A percentile compares a stretch with the other conserved stretches of the same genome.
Evolutionary conservation across 1,140 invertebrate genomes (phyloP).

Genomic region (Calosoma granatense): DNA sequence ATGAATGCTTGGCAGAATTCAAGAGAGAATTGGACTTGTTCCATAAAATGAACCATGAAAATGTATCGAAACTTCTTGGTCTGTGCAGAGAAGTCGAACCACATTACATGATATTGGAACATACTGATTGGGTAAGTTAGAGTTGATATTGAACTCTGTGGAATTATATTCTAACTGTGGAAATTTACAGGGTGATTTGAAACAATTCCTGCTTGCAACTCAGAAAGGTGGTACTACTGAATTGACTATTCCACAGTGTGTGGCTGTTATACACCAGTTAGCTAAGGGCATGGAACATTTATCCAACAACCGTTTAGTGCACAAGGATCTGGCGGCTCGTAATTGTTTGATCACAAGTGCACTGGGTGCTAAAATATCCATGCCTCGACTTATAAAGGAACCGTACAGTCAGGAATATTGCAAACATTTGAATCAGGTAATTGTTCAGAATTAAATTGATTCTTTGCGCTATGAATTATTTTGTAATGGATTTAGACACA

Average conservation of each 20-base stretch:
- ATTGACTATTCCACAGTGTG: conserved; percentile 57
- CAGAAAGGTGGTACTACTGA: conserved; percentile 42
- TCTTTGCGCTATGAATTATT: conserved; percentile 1
- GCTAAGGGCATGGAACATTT: conserved; percentile 78
- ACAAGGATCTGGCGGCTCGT: conserved; percentile 83
- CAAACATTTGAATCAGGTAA: conserved; percentile 65
- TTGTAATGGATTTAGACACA: conserved; percentile 7
- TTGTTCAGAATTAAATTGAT: too few species aligned
- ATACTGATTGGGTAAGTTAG: conserved; percentile 77
- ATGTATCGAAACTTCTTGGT: conserved; percentile 68
- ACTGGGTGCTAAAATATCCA: conserved; percentile 73
- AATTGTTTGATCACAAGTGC: conserved; percentile 83
- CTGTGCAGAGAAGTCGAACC: conserved; percentile 76
- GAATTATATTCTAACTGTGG: conserved; percentile 15
- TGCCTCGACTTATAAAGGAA: conserved; percentile 70
- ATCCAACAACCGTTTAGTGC: conserved; percentile 61
- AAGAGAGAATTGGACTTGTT: conserved; percentile 80
- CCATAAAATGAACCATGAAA: conserved; percentile 65
- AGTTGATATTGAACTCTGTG: conserved; percentile 5
- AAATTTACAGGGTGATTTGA: conserved; percentile 70
- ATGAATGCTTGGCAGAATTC: conserved; percentile 68
- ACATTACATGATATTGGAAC: conserved; percentile 81
- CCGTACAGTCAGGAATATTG: conserved; percentile 80
- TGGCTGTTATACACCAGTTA: conserved; percentile 65
- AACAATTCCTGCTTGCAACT: conserved; percentile 84